phyloP scores from a whole-genome alignment of 30 jellyfish, hydroid and myxozoan genomes.

The Hydractinia symbiolongicarpus region DNA sequence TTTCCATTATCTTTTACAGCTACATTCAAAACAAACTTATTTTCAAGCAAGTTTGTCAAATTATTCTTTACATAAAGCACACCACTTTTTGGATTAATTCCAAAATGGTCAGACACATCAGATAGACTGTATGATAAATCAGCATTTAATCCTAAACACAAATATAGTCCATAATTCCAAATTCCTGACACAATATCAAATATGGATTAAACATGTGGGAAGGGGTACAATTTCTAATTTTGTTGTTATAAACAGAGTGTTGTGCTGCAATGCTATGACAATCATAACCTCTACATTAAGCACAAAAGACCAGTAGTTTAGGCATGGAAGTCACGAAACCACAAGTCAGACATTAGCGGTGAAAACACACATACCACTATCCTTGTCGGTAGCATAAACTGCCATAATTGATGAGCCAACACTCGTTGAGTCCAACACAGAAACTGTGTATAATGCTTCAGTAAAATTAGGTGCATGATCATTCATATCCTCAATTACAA shows the following conservation, averaged over 20 bases:
- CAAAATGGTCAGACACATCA: constrained; percentile 3
- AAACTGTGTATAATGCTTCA: constrained; percentile 26
- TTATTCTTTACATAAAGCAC: constrained; percentile 16
- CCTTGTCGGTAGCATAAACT: constrained; percentile 58
- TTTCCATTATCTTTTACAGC: constrained; percentile 22
- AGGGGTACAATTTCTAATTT: no score
- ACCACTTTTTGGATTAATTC: constrained; percentile 17
- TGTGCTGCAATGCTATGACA: no score
- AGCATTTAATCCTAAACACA: constrained; percentile 21
- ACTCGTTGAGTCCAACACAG: constrained; percentile 43
- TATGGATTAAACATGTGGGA: no score
- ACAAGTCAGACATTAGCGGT: no score
- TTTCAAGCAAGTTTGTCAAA: constrained; percentile 4
- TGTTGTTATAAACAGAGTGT: no score
- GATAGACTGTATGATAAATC: constrained; percentile 7
- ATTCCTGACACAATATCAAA: no score
- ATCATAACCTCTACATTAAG: no score
- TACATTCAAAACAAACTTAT: constrained; percentile 14
- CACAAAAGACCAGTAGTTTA: no score
- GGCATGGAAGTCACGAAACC: no score
- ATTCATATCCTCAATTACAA: constrained; percentile 65
- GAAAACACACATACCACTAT: constrained; percentile 11
- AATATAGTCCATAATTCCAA: not conserved
- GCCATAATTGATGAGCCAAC: constrained; percentile 41
- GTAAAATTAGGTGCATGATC: constrained; percentile 78